Evolutionary conservation across 37 sponge, comb jelly and placozoan genomes (phyloP).

Genomic region (Trichoplax adhaerens): DNA sequence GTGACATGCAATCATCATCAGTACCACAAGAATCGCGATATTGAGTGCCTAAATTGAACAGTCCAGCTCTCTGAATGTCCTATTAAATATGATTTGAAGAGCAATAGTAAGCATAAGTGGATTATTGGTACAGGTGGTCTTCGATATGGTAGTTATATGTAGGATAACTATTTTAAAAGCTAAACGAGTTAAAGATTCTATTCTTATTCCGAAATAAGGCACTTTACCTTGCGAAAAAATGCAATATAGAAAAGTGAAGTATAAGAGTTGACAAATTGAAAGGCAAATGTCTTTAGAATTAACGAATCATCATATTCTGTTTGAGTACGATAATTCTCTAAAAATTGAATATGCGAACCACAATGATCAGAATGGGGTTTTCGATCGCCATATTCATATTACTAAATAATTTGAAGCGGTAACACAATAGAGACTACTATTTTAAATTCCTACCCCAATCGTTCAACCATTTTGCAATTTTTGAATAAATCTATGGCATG

Average conservation of each 20-base stretch:
- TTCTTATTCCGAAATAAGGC: not conserved
- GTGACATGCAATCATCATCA: not conserved
- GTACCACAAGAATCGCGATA: not conserved
- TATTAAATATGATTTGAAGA: not conserved
- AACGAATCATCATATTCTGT: constrained; percentile 32
- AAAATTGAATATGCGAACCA: constrained; percentile 6
- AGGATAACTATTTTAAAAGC: not conserved
- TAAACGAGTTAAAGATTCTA: not conserved
- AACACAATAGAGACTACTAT: not conserved
- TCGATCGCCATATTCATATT: not conserved
- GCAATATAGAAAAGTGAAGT: constrained; percentile 53
- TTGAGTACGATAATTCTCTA: constrained; percentile 44
- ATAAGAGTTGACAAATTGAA: constrained; percentile 50
- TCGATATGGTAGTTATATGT: not conserved
- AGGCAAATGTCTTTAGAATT: constrained; percentile 32
- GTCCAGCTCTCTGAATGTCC: constrained; percentile 7
- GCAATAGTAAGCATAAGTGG: not conserved
- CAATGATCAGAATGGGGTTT: no score
- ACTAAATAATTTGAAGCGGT: not conserved
- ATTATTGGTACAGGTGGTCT: not conserved
- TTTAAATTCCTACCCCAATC: not conserved
- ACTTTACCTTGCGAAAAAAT: constrained; percentile 54
- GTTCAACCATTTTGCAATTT: not conserved
- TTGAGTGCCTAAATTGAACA: constrained; percentile 4
- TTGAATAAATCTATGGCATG: not conserved